phyloP scores from a whole-genome alignment of 1,140 invertebrate genomes.

The Drosophila nigromelanica region DNA sequence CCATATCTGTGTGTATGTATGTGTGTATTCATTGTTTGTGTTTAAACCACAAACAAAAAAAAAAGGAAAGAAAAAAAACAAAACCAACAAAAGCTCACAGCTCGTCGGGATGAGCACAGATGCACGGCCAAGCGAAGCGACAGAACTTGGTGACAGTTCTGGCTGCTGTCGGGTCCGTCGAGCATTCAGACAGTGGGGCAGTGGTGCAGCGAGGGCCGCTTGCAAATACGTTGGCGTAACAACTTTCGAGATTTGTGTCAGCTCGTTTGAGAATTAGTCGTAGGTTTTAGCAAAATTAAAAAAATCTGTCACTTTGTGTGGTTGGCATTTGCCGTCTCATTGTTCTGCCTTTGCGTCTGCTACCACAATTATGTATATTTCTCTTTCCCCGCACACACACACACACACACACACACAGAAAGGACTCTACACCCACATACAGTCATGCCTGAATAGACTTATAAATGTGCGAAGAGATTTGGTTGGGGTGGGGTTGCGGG shows the following conservation, averaged over 20 bases:
- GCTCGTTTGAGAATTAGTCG: conserved; percentile 81
- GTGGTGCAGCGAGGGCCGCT: not conserved
- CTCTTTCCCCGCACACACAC: not conserved
- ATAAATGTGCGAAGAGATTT: conserved; percentile 28
- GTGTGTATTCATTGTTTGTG: conserved; percentile 46
- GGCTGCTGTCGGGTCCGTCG: conserved; percentile 16
- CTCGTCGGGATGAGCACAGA: conserved; percentile 22
- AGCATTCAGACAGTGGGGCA: not conserved
- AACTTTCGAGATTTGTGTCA: conserved; percentile 80
- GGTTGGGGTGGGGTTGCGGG: conserved; percentile 10
- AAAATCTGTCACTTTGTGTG: conserved; percentile 69
- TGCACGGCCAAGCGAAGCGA: conserved; percentile 38
- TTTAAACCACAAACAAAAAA: conserved; percentile 39
- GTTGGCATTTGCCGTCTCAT: conserved; percentile 73
- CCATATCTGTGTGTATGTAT: conserved; percentile 9
- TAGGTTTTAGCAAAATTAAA: conserved; percentile 82
- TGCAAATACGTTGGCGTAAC: conserved; percentile 68
- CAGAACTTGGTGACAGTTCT: conserved; percentile 43
- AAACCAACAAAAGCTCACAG: conserved; percentile 28
- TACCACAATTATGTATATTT: conserved; percentile 14
- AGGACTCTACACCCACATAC: not conserved
- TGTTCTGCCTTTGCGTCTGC: conserved; percentile 55
- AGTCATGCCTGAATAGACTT: conserved; percentile 13
- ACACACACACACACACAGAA: not conserved
- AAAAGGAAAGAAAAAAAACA: not conserved